These are phyloP conservation scores for Spheniscus humboldti DNA, from an alignment of 2,797 vertebrate species.

Conservation along the genomic window DNA sequence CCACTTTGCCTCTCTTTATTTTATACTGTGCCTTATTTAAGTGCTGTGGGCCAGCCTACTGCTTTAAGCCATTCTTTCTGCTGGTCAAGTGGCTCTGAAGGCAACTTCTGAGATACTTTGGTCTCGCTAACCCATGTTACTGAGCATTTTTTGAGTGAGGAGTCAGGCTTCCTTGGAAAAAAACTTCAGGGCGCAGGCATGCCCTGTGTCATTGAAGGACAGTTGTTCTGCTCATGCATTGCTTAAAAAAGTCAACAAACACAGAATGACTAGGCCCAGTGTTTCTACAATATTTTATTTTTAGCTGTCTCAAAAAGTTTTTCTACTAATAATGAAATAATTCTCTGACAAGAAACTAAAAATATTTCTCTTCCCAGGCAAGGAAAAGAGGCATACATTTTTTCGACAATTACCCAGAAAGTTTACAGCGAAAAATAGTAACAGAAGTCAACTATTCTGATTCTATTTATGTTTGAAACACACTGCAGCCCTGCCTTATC, in stretches of 20 bases:
- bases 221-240: background rate
- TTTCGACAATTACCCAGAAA: background rate
- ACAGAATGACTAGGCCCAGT: background rate
- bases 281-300: background rate
- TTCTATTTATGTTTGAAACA: background rate
- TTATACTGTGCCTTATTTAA: background rate
- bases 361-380: background rate
- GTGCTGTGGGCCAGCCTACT: background rate
- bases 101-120: background rate
- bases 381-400: background rate
- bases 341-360: background rate
- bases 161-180: background rate
- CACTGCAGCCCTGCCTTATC: background rate
- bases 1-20: background rate
- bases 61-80: background rate
- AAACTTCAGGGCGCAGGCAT: background rate
- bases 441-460: background rate
- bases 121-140: background rate
- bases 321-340: background rate
- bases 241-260: background rate
- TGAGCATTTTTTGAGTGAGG: background rate
- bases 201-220: background rate
- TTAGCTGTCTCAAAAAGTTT: background rate
- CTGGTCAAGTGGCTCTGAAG: background rate
- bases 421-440: background rate